Evolutionary conservation across 1,140 invertebrate genomes (phyloP).

Genomic region (Akabosia matsudoensis): DNA sequence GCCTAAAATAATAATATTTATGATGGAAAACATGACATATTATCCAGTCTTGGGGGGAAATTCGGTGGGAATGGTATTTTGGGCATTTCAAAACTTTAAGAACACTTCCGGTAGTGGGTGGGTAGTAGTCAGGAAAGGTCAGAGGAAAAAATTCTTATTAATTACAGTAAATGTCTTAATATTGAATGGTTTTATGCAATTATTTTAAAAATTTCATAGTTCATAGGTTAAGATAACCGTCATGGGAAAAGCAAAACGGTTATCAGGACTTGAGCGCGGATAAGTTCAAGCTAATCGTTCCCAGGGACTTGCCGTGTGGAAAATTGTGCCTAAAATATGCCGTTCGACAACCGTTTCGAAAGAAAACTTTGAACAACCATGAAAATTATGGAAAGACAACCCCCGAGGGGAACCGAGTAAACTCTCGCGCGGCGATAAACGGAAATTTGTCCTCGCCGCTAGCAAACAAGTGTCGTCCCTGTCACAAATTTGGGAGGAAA

Average conservation of each 20-base stretch:
- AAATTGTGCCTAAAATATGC: background rate
- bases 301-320: background rate
- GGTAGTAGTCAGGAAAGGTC: background rate
- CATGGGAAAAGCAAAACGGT: too few species aligned
- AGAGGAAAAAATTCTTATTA: background rate
- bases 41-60: too few species aligned
- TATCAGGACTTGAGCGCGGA: too few species aligned
- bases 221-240: too few species aligned
- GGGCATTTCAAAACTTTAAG: background rate
- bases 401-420: background rate
- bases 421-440: background rate
- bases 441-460: background rate
- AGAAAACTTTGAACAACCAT: background rate
- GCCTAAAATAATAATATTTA: too few species aligned
- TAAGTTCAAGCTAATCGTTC: too few species aligned
- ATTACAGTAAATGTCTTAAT: background rate
- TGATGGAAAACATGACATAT: too few species aligned
- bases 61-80: too few species aligned
- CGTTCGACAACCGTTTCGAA: background rate
- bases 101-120: background rate
- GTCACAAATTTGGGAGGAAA: background rate
- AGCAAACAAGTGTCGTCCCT: background rate
- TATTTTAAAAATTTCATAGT: too few species aligned
- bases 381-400: background rate
- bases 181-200: too few species aligned